These are phyloP conservation scores for Echiichthys vipera DNA, from an alignment of 2,797 vertebrate species.

Conservation along the genomic window DNA sequence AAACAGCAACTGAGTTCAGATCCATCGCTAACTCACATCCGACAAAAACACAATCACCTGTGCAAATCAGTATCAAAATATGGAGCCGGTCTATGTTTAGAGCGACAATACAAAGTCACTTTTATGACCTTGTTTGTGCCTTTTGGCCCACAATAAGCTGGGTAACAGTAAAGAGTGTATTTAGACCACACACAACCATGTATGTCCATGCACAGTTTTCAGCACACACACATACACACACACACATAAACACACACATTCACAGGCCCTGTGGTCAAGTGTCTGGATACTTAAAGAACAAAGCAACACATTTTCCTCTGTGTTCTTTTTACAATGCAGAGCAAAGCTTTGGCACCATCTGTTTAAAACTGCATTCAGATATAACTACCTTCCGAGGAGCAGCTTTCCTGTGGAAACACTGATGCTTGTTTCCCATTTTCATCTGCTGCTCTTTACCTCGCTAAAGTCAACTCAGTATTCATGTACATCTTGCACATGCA, in stretches of 20 bases:
- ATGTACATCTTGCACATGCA: neutral
- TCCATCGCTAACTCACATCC: slow-evolving; percentile 50
- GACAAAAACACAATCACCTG: slow-evolving; percentile 58
- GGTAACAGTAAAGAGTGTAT: slow-evolving; percentile 66
- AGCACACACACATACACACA: slow-evolving; percentile 17
- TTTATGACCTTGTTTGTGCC: slow-evolving; percentile 75
- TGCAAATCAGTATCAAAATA: slow-evolving; percentile 56
- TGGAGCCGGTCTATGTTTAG: slow-evolving; percentile 64
- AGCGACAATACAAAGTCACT: slow-evolving; percentile 66
- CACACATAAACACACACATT: slow-evolving; percentile 30
- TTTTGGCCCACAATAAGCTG: slow-evolving; percentile 64
- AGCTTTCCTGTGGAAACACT: slow-evolving; percentile 56
- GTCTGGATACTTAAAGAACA: slow-evolving; percentile 62
- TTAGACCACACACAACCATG: slow-evolving; percentile 68
- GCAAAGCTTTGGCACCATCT: slow-evolving; percentile 65
- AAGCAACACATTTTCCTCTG: slow-evolving; percentile 65
- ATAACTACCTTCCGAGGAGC: slow-evolving; percentile 26
- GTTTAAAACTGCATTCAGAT: slow-evolving; percentile 61
- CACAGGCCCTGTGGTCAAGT: slow-evolving; percentile 30
- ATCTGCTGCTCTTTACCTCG: slow-evolving; percentile 17
- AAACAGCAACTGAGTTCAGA: slow-evolving; percentile 52
- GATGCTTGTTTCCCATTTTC: slow-evolving; percentile 25
- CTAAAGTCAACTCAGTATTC: slow-evolving; percentile 1
- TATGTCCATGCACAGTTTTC: slow-evolving; percentile 26
- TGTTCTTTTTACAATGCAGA: slow-evolving; percentile 58